Conservation (phyloP, 2,113 vertebrate genomes). For the Gambusia holbrooki region DNA sequence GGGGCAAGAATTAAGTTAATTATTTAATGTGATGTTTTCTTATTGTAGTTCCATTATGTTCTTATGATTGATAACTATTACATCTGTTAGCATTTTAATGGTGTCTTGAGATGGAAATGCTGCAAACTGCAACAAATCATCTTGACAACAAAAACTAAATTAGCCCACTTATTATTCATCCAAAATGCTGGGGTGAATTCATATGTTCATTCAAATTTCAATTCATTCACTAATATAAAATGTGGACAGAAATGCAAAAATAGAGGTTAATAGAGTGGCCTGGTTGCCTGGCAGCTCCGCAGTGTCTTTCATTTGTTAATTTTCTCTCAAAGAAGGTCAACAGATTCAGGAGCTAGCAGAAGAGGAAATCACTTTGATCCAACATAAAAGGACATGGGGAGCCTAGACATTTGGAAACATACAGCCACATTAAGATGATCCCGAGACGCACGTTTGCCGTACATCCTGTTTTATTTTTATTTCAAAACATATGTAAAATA, state of each 20-base stretch:
- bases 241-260: constrained; percentile 18
- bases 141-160: not conserved
- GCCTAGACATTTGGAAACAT: constrained; percentile 7
- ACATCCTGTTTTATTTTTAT: not conserved
- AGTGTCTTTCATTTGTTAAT: constrained; percentile 57
- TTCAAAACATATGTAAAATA: too few species aligned
- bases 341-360: not conserved
- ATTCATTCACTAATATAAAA: constrained; percentile 26
- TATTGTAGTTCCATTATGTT: not conserved
- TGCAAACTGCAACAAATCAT: not conserved
- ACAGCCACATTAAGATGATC: not conserved
- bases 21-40: too few species aligned
- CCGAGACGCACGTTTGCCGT: not conserved
- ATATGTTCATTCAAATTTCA: not conserved
- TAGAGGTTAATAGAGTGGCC: constrained; percentile 33
- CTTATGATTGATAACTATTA: not conserved
- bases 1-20: not conserved
- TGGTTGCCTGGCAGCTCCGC: constrained; percentile 55
- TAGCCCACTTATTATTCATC: not conserved
- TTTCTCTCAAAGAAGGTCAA: constrained; percentile 56
- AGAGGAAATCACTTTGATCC: constrained; percentile 5
- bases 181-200: not conserved
- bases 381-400: constrained; percentile 19
- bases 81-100: not conserved
- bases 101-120: not conserved